phyloP scores from a whole-genome alignment of 2,113 vertebrate species.

The Channa maculata region DNA sequence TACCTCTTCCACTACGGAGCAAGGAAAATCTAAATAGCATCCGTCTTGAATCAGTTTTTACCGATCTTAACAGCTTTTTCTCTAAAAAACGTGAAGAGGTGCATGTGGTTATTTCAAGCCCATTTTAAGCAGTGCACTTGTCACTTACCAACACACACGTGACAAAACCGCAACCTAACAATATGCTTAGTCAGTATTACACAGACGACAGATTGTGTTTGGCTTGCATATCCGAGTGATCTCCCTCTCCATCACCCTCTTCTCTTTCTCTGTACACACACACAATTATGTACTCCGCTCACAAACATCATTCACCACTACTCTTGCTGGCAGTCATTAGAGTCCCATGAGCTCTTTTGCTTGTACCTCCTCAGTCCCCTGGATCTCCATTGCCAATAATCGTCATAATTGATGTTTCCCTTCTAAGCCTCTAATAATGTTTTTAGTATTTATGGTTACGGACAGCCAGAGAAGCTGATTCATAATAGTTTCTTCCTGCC shows the following conservation, averaged over 20 bases:
- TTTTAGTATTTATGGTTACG: conserved; percentile 77
- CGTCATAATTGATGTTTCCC: conserved; percentile 73
- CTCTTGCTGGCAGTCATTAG: conserved; percentile 55
- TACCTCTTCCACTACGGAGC: too few species aligned
- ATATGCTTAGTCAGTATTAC: conserved; percentile 25
- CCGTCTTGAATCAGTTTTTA: too few species aligned
- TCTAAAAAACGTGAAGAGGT: too few species aligned
- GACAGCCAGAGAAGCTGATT: conserved; percentile 65
- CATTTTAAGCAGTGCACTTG: too few species aligned
- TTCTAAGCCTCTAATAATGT: conserved; percentile 70
- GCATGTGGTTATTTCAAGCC: too few species aligned
- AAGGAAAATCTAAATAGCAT: too few species aligned
- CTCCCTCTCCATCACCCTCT: conserved; percentile 19
- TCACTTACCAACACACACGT: not conserved
- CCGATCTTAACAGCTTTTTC: too few species aligned
- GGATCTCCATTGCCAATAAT: conserved; percentile 69
- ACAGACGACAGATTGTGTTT: conserved; percentile 18
- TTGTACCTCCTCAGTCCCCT: conserved; percentile 43
- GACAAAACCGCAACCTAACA: not conserved
- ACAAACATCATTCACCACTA: conserved; percentile 46
- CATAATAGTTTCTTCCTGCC: conserved; percentile 68
- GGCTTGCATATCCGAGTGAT: not conserved
- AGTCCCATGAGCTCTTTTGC: conserved; percentile 55
- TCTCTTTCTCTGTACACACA: conserved; percentile 20
- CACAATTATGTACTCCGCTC: conserved; percentile 39